Conservation (phyloP, 2,888 invertebrate species). For the Cryptophagus acutangulus region DNA sequence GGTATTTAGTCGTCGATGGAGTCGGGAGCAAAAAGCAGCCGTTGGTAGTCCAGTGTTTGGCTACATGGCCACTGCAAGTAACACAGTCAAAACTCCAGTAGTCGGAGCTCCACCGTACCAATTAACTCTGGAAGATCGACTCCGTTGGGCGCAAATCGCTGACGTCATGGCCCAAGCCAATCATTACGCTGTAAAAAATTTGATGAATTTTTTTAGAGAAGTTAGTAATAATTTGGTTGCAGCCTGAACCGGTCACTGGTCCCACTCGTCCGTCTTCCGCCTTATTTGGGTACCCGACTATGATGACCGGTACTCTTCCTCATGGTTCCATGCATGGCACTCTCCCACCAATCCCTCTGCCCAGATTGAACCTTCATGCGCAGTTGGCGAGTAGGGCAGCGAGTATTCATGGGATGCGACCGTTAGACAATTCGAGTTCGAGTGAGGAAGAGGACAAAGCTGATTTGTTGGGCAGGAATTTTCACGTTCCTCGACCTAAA, state of each 20-base stretch:
- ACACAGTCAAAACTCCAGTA: slow-evolving; percentile 65
- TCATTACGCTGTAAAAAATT: slow-evolving; percentile 67
- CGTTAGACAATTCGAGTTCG: slow-evolving; percentile 55
- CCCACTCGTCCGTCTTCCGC: slow-evolving; percentile 76
- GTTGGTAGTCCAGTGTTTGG: slow-evolving; percentile 81
- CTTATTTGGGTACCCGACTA: slow-evolving; percentile 72
- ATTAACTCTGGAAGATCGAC: slow-evolving; percentile 72
- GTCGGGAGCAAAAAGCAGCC: slow-evolving; percentile 76
- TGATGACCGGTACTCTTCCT: slow-evolving; percentile 50
- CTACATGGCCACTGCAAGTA: slow-evolving; percentile 70
- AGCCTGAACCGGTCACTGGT: slow-evolving; percentile 69
- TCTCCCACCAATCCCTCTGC: slow-evolving; percentile 64
- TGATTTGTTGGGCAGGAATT: slow-evolving; percentile 66
- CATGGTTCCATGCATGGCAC: slow-evolving; percentile 50
- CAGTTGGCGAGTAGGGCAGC: slow-evolving; percentile 40
- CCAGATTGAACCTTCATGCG: slow-evolving; percentile 54
- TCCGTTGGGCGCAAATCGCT: slow-evolving; percentile 85
- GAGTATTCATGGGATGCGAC: slow-evolving; percentile 44
- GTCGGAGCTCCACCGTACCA: slow-evolving; percentile 75
- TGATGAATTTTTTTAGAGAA: not conserved
- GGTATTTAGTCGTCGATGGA: slow-evolving; percentile 75
- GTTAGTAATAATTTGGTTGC: slow-evolving; percentile 33
- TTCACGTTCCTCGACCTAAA: slow-evolving; percentile 77
- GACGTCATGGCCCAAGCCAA: slow-evolving; percentile 84
- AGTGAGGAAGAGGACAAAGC: slow-evolving; percentile 69